Base-by-base conservation (phyloP, 2,888 invertebrate species). In the Unio delphinus region DNA sequence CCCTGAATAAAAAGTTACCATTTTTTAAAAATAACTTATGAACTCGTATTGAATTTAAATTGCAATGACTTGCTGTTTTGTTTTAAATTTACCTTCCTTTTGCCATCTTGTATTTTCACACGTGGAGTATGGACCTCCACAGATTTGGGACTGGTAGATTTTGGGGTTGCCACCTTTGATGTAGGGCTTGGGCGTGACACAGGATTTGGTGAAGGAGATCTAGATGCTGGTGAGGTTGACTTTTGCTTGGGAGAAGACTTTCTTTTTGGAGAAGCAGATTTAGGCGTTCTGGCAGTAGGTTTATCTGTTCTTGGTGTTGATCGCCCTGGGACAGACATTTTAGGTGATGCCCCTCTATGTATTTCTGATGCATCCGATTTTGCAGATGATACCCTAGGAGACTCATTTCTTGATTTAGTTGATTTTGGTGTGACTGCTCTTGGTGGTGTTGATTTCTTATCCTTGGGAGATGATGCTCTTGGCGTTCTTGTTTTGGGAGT, bases 241-340 rank as follows among this genome's bases (percentile, higher is more conserved):
- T 65, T 65, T 26, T 64, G 64, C 55, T 68, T 68, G 23, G 70
- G 72, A 56, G 55, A 63, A 23, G 66, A 55, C 28, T 64, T 57
- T 70, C 70, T 74, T 54, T 59, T 59, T 55, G 62, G 18, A 55
- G 69, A 62, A 20, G 64, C 55, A 34, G 57, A 20, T 56, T 65
- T 68, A 5, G 76, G 63, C 17, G 68, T 64, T 18, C 58, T 18
- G 18, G 65, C 64, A 55, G 55, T 67, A 18, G 65, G 70, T 56
- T 65, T 70, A 8, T 59, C 54, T 30, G 60, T 45, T 60, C 60
- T 69, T 23, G 74, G 75, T 55, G 74, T 65, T 55, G 28, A 63
- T 45, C 62, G 57, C 60, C 65, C 60, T 61, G 57, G 64, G 69
- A 23, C 59, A 59, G 64, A n/a, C 20, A 64, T 55, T 26, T 54